Base-by-base conservation (phyloP, 2,797 vertebrate genomes). In the Pseudochirops corinnae region DNA sequence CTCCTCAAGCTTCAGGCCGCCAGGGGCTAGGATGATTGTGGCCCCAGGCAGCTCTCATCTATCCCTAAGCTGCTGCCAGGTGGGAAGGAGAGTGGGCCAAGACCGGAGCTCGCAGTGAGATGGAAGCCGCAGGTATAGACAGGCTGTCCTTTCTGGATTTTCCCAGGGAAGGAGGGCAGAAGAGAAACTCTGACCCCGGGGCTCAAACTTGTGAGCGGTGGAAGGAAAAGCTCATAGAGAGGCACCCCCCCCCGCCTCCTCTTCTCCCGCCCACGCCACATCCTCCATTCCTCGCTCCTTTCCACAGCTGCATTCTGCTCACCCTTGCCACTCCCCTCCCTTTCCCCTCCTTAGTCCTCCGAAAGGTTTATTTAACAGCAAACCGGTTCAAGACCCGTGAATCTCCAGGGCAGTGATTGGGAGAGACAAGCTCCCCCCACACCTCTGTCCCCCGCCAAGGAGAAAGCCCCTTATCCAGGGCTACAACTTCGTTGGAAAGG, bases 1-100 rank as follows among this genome's bases (percentile, higher is more conserved):
- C 60, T 97, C 95, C 87, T 95, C 97, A 96, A 97, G 97, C 97
- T 97, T 93, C 97, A 95, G 97, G 97, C 97, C 97, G 95, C 93
- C 26, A 97, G 97, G 94, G 93, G 95, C 93, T 96, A 96, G 11
- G 7, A 31, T 50, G 0, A 0, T 16, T 55, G 5, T 31, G 3
- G 3, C 53, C 87, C 74, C 55, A 29, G 2, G 0, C 92, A 33
- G 1, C 74, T 95, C 90, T 92, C 56, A 94, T 1, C 82, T 21
- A 4, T 50, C 39, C 39, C 74, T 90, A 97, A 96, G 96, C 97
- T 95, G 91, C 93, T 94, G 97, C 94, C 93, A 96, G 92, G 95
- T 46, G 95, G 94, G 3, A 55, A 92, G 67, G 46, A 58, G 55
- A 57, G 58, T 55, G 94, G 92, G 55, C 92, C 90, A 33, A 91